Base-by-base conservation (phyloP, 2,888 invertebrate genomes). In the Chloroclysta siterata region DNA sequence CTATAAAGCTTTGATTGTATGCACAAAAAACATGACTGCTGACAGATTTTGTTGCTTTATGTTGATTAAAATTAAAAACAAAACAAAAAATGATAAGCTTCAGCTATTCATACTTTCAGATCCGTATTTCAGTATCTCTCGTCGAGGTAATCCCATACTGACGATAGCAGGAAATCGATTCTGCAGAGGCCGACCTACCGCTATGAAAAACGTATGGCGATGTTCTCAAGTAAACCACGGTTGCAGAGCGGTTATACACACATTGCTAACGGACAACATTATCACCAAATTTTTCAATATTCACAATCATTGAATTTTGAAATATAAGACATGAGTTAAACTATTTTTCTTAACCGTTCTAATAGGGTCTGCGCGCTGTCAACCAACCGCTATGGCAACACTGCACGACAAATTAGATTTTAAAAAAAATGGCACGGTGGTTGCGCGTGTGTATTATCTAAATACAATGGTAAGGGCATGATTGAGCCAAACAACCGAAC, bases 231-330 rank as follows among this genome's bases (percentile, higher is more conserved):
- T 57, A 8, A 50, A 50, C 41, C 53, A 53, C 3, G 65, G 68
- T 0, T 73, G 73, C 28, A 50, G 48, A 13, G 71, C 70, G 0
- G 14, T 53, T 2, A 6, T 70, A 41, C 52, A 56, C 17, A 62
- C 62, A 0, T 14, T 56, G 15, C 2, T 51, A 28, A 6, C 36
- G 6, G 46, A 52, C 29, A 56, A 56, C 14, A 14, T 46, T 22
- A 52, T 61, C 7, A 36, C 53, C 0, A 54, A 60, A 50, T 42
- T 15, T 14, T 54, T 42, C 7, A 54, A 60, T 33, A 14, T 48
- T 5, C 60, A 61, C 36, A 55, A 55, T 44, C 60, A 51, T 15
- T 42, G 15, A 33, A 33, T 14, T 17, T 13, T 29, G n/a, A 6
- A 50, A 47, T 50, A 29, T 14, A 15, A n/a, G n/a, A n/a, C n/a